Base-by-base conservation (phyloP, 2,797 vertebrate species). In the Pitangus sulphuratus region DNA sequence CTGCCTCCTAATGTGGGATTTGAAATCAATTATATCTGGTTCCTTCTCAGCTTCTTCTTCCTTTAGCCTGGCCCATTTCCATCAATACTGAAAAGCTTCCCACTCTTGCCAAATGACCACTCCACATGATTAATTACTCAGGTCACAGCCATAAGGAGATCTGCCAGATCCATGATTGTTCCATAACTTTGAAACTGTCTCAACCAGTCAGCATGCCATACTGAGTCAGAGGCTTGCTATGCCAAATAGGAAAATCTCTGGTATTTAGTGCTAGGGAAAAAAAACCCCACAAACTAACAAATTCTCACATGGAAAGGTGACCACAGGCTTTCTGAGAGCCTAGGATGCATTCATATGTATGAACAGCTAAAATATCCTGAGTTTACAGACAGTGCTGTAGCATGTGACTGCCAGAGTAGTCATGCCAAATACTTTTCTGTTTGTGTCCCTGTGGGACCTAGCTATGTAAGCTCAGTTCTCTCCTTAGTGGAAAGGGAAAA, bases 1-100 rank as follows among this genome's bases (percentile, higher is more conserved):
- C 53, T 82, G 64, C n/a, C 12, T 51, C 21, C 6, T 72, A 42
- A 51, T 6, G 7, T 64, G 35, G 19, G 33, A 60, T 89, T 89
- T 89, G 47, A 78, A 64, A 78, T 90, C 25, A 78, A 10, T 79
- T 15, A 10, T 58, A 78, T 22, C 25, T 84, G 20, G 13, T 82
- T 92, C 47, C 35, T 61, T 26, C 50, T 87, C 47, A 82, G 26
- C 33, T 88, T 47, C 60, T 90, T 44, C 31, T 81, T 93, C 65
- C 33, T 89, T 8, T 28, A 69, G 66, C 21, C 62, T 92, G 57
- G 24, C 54, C 30, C n/a, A 25, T 50, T 92, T 79, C 58, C 62
- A 79, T 95, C 33, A 42, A 22, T 57, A 4, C 6, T 20, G 40
- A 61, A 87, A 79, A 86, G 10, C 39, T 90, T 92, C 54, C 18